Evolutionary conservation across 2,113 vertebrate genomes (phyloP).

Genomic region (Porphyrio hochstetteri): DNA sequence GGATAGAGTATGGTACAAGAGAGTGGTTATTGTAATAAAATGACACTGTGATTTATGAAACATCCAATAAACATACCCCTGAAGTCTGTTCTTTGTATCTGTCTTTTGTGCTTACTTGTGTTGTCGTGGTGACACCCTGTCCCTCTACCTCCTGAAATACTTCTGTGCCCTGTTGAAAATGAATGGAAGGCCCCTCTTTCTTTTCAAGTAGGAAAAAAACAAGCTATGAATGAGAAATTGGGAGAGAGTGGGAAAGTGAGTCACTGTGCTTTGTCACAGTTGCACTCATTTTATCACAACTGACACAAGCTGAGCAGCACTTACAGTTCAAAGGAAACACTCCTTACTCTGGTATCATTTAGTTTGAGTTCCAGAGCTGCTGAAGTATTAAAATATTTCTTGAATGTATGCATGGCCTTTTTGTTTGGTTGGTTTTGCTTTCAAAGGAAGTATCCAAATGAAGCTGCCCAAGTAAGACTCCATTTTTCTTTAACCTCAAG

Average conservation of each 20-base stretch:
- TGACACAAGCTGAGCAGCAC: not conserved
- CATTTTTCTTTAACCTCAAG: not conserved
- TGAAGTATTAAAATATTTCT: slow-evolving; percentile 34
- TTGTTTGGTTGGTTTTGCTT: not conserved
- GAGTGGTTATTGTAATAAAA: slow-evolving; percentile 49
- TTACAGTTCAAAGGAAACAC: slow-evolving; percentile 15
- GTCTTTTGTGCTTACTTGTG: slow-evolving; percentile 69
- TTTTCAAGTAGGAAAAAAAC: slow-evolving; percentile 25
- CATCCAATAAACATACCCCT: slow-evolving; percentile 62
- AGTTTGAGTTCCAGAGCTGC: slow-evolving; percentile 16
- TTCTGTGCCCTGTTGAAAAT: slow-evolving; percentile 50
- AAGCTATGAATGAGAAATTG: slow-evolving; percentile 63
- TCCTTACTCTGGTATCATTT: slow-evolving; percentile 13
- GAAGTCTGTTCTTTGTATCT: slow-evolving; percentile 71
- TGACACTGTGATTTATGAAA: slow-evolving; percentile 75
- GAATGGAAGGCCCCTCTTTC: slow-evolving; percentile 1
- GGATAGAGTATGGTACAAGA: slow-evolving; percentile 19
- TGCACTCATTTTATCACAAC: slow-evolving; percentile 52
- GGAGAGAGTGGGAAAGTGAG: slow-evolving; percentile 35
- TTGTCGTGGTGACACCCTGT: slow-evolving; percentile 63
- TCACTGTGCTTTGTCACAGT: slow-evolving; percentile 59
- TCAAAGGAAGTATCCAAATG: slow-evolving; percentile 45
- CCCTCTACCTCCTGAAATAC: slow-evolving; percentile 48
- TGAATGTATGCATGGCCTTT: not conserved
- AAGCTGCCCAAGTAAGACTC: not conserved